Base-by-base conservation (phyloP, 2,113 vertebrate genomes). In the Pedetes capensis region DNA sequence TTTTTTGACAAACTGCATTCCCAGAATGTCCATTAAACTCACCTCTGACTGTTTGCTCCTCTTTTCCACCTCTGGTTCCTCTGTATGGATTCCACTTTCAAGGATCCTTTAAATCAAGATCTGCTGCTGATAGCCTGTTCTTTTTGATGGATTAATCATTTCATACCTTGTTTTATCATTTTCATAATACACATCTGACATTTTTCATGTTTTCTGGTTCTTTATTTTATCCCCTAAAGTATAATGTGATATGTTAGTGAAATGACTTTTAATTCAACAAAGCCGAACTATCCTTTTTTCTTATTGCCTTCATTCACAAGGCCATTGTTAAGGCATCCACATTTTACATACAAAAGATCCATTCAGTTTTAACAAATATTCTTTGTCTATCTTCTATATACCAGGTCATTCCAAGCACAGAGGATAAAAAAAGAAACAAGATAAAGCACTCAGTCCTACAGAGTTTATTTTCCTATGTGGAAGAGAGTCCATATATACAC, bases 341-440 rank as follows among this genome's bases (percentile, higher is more conserved):
- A 55, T 34, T 84, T 87, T 85, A 85, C n/a, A 47, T 71, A 81
- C 32, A 71, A 94, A 94, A 25, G 39, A 85, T 94, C 49, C 71
- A 94, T 55, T 95, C 47, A 92, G 16, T 84, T 59, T n/a, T 83
- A 96, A 93, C 34, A 91, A 82, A 79, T 81, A 76, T 25, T 88
- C 66, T 82, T 95, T 86, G 14, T 64, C 32, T 81, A 20, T 32
- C 51, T 80, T 83, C 9, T 90, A 7, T 29, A 12, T 75, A 29
- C 7, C 71, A 57, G 14, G 59, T 8, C 34, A 12, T 74, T 87
- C 29, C 75, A 63, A 71, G 22, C 11, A 75, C 16, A 63, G 2
- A 2, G 18, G 22, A 83, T 82, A 74, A 91, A 86, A 61, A 51
- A n/a, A 4, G 66, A 37, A 92, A 71, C 20, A 63, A 87, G n/a